Conservation (phyloP, 2,113 vertebrate species). For the Tonatia bakeri region DNA sequence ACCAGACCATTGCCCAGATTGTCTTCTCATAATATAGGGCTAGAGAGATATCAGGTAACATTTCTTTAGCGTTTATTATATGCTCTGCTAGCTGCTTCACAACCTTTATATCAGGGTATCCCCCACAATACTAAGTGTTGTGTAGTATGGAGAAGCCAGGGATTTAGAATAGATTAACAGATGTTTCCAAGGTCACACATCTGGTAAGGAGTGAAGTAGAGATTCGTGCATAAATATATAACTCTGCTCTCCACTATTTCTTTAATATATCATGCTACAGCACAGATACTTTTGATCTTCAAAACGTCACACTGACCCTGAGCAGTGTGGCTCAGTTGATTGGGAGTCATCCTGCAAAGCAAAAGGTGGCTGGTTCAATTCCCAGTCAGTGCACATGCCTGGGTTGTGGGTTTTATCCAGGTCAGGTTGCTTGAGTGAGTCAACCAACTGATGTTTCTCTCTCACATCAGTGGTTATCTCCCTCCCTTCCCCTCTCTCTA, state of each 20-base stretch:
- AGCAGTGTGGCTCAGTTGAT: no score
- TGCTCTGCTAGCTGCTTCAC: not conserved
- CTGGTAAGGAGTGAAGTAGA: not conserved
- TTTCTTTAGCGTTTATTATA: not conserved
- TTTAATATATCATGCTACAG: not conserved
- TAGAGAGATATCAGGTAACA: not conserved
- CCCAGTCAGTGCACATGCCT: no score
- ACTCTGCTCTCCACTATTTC: not conserved
- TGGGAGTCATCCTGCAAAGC: no score
- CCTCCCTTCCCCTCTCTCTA: no score
- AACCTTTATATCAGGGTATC: not conserved
- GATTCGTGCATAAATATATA: fast-evolving
- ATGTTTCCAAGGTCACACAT: not conserved
- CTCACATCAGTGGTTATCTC: no score
- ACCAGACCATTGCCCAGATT: not conserved
- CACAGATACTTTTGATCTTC: not conserved
- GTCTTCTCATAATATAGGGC: not conserved
- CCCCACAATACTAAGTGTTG: not conserved
- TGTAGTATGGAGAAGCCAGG: not conserved
- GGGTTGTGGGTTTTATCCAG: no score
- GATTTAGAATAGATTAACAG: not conserved
- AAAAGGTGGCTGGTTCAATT: no score
- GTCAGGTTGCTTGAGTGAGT: no score
- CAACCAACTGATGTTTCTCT: no score
- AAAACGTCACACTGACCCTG: not conserved